Evolutionary conservation across 2,888 invertebrate species (phyloP), one percentile per base, ranked within the genome.

Genomic region (Orthosia incerta): DNA sequence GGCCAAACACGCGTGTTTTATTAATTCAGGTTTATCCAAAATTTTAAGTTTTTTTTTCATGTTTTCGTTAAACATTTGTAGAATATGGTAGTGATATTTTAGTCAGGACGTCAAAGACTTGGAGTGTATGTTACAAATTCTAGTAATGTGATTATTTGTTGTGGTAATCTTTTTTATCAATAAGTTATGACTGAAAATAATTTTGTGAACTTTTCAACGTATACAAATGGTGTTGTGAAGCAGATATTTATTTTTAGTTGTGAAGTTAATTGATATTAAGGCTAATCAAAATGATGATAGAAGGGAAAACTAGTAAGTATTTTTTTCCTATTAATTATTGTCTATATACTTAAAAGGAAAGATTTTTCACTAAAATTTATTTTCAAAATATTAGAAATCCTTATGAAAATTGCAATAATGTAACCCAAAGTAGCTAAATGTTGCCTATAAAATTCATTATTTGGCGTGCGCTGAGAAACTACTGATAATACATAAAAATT

Each of bases 231-330:
- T 66, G 62, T 50, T 59, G 26, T 72, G 26, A 55, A 59, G 18
- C 59, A 7, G 12, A 2, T 26, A 48, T 18, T 31, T 5, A 26
- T 26, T 31, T 31, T 31, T 3, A 16, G 3, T 31, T 31, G 31
- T 48, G 16, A 3, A 51, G 12, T 53, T 48, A 5, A 20, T 15
- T 48, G 23, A 50, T 48, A 31, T 50, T 31, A 26, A 16, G 46
- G 18, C 3, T 31, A 9, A 48, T 18, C 26, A 81, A 57, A 15
- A 84, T 84, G 85, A 18, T 64, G 48, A 61, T 84, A 59, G 57
- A 78, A 78, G 84, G 85, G 11, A 71, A 78, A 31, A 82, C 84
- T 12, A 20, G 84, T 84, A 39, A 84, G 79, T 73, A 50, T 45
- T 18, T 20, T 7, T 59, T 31, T 15, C 16, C 16, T 46, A 26